These are phyloP conservation scores for Dynastes maya DNA, from an alignment of 2,888 invertebrate species.

Conservation along the genomic window DNA sequence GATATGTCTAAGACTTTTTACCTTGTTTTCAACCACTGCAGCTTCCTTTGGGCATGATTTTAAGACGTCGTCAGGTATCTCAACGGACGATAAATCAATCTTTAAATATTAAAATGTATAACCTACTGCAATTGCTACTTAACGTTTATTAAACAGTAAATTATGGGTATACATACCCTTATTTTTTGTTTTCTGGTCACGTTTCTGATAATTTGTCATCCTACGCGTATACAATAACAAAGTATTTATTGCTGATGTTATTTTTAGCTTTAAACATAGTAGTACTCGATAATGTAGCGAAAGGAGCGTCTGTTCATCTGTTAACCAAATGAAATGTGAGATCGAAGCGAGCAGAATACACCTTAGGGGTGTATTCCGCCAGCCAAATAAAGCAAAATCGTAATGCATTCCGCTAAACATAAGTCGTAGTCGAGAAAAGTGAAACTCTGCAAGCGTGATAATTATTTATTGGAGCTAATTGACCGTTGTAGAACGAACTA, in stretches of 20 bases:
- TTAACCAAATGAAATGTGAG: constrained; percentile 34
- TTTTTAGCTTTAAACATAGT: not conserved
- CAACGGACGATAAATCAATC: no score
- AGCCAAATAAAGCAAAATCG: constrained; percentile 28
- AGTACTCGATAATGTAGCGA: not conserved
- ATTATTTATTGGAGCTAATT: constrained; percentile 45
- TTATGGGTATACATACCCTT: no score
- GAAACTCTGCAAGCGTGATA: constrained; percentile 39
- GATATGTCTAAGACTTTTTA: no score
- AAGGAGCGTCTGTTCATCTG: constrained; percentile 25
- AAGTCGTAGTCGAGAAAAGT: constrained; percentile 33
- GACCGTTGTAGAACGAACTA: constrained; percentile 30
- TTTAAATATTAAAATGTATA: no score
- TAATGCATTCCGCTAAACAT: constrained; percentile 22
- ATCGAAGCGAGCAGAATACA: constrained; percentile 8
- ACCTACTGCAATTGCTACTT: no score
- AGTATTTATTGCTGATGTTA: constrained; percentile 11
- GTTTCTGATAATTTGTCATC: not conserved
- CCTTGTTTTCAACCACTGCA: no score
- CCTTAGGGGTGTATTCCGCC: constrained; percentile 20
- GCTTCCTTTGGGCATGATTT: no score
- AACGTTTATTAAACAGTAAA: no score
- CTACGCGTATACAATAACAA: not conserved
- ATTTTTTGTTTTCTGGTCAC: no score
- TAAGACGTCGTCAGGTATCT: no score